Conservation (phyloP, 2,888 invertebrate genomes). For the Ethmia dodecea region DNA sequence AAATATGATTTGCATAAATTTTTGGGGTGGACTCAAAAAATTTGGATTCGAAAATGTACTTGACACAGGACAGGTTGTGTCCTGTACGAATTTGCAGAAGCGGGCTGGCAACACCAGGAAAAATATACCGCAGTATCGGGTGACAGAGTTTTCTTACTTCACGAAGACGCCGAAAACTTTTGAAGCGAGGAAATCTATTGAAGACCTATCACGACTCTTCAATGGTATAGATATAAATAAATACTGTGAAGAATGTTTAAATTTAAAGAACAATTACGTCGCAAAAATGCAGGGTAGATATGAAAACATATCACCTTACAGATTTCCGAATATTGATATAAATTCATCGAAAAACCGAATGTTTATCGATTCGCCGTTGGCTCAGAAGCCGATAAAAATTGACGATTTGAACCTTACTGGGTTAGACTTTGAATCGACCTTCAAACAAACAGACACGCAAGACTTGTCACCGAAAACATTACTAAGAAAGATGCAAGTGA, state of each 20-base stretch:
- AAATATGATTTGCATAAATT: constrained; percentile 72
- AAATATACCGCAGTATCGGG: constrained; percentile 77
- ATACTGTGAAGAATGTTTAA: constrained; percentile 47
- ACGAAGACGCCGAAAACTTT: constrained; percentile 78
- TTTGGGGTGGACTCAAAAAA: constrained; percentile 73
- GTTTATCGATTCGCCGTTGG: constrained; percentile 49
- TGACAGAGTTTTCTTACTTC: constrained; percentile 79
- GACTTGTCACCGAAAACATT: constrained; percentile 41
- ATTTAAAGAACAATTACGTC: constrained; percentile 43
- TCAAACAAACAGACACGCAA: constrained; percentile 45
- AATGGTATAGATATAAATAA: constrained; percentile 28
- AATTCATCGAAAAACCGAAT: constrained; percentile 45
- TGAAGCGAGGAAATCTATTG: constrained; percentile 60
- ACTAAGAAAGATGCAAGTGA: constrained; percentile 42
- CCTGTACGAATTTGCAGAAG: constrained; percentile 81
- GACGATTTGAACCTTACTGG: constrained; percentile 53
- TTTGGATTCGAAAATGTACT: constrained; percentile 75
- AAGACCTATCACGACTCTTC: constrained; percentile 53
- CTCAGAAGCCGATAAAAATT: constrained; percentile 20
- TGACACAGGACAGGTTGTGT: constrained; percentile 74
- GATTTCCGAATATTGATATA: constrained; percentile 39
- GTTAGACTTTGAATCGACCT: constrained; percentile 65
- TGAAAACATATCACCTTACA: constrained; percentile 55
- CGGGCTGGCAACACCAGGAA: constrained; percentile 66
- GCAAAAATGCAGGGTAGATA: constrained; percentile 26